phyloP scores from a whole-genome alignment of 2,888 invertebrate species.

The Philaethria dido region DNA sequence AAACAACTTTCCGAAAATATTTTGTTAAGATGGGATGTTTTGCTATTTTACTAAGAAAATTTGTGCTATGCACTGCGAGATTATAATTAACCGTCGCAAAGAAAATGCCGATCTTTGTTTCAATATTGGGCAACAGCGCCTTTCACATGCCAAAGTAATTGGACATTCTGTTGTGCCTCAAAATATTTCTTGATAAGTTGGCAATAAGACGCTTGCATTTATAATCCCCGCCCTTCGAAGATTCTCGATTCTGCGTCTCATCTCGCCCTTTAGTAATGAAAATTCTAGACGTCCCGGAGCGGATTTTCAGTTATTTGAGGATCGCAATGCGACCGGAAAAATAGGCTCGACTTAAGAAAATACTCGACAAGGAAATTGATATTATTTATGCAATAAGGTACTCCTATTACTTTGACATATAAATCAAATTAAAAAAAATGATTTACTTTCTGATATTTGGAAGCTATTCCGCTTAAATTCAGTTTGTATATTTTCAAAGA shows the following conservation, averaged over 20 bases:
- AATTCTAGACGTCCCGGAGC: conserved; percentile 64
- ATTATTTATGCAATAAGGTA: conserved; percentile 35
- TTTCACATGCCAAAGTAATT: conserved; percentile 65
- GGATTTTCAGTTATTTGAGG: conserved; percentile 59
- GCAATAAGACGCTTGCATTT: conserved; percentile 60
- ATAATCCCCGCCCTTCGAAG: conserved; percentile 56
- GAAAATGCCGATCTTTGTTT: conserved; percentile 59
- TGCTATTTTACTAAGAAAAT: conserved; percentile 44
- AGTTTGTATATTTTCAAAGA: no score
- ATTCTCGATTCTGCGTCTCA: conserved; percentile 49
- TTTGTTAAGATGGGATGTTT: background rate
- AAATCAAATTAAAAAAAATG: conserved; percentile 22
- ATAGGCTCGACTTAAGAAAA: conserved; percentile 45
- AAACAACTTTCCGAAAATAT: background rate
- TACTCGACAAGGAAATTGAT: conserved; percentile 42
- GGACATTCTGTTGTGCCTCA: conserved; percentile 64
- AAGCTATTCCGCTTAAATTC: background rate
- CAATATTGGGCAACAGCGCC: conserved; percentile 49
- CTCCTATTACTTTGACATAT: conserved; percentile 9
- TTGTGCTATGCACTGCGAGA: conserved; percentile 52
- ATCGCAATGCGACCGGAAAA: conserved; percentile 52
- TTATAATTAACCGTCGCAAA: conserved; percentile 47
- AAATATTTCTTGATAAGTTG: conserved; percentile 63
- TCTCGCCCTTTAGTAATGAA: conserved; percentile 57
- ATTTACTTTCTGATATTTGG: background rate